Base-by-base conservation (phyloP, 2,888 invertebrate species). In the Acleris laterana region DNA sequence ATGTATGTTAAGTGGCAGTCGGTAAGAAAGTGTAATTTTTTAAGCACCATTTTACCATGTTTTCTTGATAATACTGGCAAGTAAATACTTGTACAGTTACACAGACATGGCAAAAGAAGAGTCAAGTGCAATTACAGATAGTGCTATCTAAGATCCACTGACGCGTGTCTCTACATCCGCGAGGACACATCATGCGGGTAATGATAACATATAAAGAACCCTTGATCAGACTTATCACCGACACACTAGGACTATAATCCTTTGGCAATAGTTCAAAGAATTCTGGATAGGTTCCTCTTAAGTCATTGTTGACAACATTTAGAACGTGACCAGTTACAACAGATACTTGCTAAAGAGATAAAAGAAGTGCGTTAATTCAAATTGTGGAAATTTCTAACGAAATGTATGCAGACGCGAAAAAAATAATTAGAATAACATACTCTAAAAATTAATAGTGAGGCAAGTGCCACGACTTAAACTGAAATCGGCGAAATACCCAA, bases 51-150 rank as follows among this genome's bases (percentile, higher is more conserved):
- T 38, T 38, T 38, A 42, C 13, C n/a, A 44, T 44, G n/a, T 16
- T 16, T 44, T 2, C 2, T 5, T 44, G 13, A 19, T 49, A 49
- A 49, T 3, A 49, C 49, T 20, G 20, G 9, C 17, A 49, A 16
- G 17, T 46, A 44, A 25, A 42, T 49, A 19, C 56, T 17, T 42
- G n/a, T 44, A 62, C 49, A 59, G 57, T 67, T 71, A 68, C 63
- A 68, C 72, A 62, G 57, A 68, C 49, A 61, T 46, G 60, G 28
- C 55, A 73, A 69, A 76, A 78, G 79, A 75, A 78, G 77, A 85
- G 86, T 84, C 90, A 90, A 89, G 90, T 89, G 89, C 81, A 86
- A 75, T 79, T 66, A 76, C 73, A 78, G 88, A 89, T 89, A 89
- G 76, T 74, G 72, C 76, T 89, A 89, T 89, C 89, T 81, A 74